These are phyloP conservation scores for Cheumatopsyche charites DNA, from an alignment of 1,140 invertebrate species.

Conservation along the genomic window DNA sequence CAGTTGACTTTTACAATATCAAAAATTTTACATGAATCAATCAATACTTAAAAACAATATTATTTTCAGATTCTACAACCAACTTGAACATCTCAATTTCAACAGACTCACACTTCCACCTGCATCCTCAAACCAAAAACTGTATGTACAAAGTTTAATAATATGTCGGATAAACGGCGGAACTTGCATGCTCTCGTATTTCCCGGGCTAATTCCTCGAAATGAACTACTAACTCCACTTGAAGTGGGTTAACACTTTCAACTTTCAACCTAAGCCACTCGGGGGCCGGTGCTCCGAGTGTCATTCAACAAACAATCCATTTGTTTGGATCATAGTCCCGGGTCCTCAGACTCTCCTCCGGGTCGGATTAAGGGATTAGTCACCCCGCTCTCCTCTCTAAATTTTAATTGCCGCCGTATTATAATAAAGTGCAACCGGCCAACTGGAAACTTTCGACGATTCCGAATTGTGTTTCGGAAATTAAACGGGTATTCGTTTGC, in stretches of 20 bases:
- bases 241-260: conserved; percentile 42
- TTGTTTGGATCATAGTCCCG: conserved; percentile 28
- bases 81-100: no score
- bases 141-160: conserved; percentile 9
- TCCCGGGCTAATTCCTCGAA: conserved; percentile 37
- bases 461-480: no score
- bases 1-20: no score
- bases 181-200: conserved; percentile 5
- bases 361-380: background rate
- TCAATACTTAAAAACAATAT: no score
- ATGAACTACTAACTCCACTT: conserved; percentile 43
- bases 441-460: background rate
- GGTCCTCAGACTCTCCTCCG: background rate
- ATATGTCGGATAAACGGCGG: background rate
- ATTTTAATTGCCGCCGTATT: conserved; percentile 20
- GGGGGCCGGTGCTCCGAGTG: background rate
- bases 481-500: background rate
- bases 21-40: no score
- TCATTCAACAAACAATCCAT: conserved; percentile 36
- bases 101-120: no score
- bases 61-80: no score
- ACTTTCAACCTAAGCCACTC: conserved; percentile 36
- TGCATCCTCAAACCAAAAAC: no score
- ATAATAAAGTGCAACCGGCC: conserved; percentile 11
- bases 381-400: background rate